Evolutionary conservation across 2,888 invertebrate genomes (phyloP).

Genomic region (Lithophane semibrunnea): DNA sequence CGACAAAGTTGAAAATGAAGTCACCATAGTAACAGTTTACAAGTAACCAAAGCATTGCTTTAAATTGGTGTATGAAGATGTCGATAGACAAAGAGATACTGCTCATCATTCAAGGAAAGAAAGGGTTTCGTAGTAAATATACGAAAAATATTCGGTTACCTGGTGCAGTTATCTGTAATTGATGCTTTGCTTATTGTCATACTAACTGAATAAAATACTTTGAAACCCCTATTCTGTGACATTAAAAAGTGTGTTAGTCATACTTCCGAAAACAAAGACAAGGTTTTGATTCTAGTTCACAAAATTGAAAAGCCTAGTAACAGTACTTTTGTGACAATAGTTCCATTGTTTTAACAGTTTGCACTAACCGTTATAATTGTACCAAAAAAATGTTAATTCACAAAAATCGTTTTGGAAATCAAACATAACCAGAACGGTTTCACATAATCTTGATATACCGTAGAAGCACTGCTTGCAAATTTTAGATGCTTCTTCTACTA

Average conservation of each 20-base stretch:
- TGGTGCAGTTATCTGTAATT: background rate
- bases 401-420: conserved; percentile 8
- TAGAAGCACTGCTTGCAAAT: background rate
- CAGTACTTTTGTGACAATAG: conserved; percentile 51
- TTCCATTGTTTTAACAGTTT: conserved; percentile 45
- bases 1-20: background rate
- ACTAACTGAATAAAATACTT: conserved; percentile 14
- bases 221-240: background rate
- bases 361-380: conserved; percentile 44
- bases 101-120: background rate
- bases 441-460: conserved; percentile 4
- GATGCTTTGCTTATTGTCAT: background rate
- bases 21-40: background rate
- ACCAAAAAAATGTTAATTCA: conserved; percentile 12
- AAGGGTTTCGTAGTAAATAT: background rate
- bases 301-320: conserved; percentile 43
- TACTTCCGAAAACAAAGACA: conserved; percentile 29
- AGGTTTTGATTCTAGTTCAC: conserved; percentile 23
- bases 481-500: background rate
- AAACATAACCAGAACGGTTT: conserved; percentile 20
- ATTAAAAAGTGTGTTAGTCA: conserved; percentile 23
- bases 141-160: background rate
- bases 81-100: background rate
- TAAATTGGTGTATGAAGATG: background rate
- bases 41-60: background rate